A percentile compares a stretch with the other conserved stretches of the same genome.
phyloP scores from a whole-genome alignment of 2,888 invertebrate genomes.

The Eumerus sabulonum region DNA sequence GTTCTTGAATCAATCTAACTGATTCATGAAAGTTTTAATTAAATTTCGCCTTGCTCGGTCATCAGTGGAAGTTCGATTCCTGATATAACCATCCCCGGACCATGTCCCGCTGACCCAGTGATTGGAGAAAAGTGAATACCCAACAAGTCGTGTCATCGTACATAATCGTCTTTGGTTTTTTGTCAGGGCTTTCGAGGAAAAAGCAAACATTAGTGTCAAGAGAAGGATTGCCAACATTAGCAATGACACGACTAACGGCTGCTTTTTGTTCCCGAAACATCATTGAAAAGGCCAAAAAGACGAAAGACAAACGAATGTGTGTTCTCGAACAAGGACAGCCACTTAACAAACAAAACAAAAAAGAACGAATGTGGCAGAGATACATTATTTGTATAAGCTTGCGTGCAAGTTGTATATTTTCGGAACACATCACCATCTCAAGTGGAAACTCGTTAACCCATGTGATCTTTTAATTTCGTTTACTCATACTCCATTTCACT shows the following conservation, averaged over 20 bases:
- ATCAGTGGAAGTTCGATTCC: no score
- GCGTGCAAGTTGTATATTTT: constrained; percentile 5
- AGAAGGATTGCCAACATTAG: constrained; percentile 60
- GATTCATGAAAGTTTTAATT: no score
- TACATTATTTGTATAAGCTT: constrained; percentile 4
- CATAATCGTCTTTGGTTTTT: constrained; percentile 27
- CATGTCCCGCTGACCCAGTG: no score
- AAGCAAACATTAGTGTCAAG: constrained; percentile 48
- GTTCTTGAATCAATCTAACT: no score
- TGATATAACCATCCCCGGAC: no score
- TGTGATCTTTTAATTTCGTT: constrained; percentile 54
- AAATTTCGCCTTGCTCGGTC: no score
- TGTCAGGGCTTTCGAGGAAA: constrained; percentile 45
- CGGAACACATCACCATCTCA: constrained; percentile 27
- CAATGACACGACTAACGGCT: constrained; percentile 52
- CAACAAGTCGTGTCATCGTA: no score
- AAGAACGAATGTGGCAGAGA: constrained; percentile 5
- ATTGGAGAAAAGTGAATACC: no score
- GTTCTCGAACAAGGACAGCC: constrained; percentile 45
- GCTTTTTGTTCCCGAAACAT: constrained; percentile 14
- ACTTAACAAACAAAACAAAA: no score
- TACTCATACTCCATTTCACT: constrained; percentile 19
- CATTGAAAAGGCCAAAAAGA: neutral
- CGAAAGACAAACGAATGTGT: constrained; percentile 1
- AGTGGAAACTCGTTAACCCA: constrained; percentile 56